Conservation (phyloP, 2,113 vertebrate species). For the Guaruba guarouba region DNA sequence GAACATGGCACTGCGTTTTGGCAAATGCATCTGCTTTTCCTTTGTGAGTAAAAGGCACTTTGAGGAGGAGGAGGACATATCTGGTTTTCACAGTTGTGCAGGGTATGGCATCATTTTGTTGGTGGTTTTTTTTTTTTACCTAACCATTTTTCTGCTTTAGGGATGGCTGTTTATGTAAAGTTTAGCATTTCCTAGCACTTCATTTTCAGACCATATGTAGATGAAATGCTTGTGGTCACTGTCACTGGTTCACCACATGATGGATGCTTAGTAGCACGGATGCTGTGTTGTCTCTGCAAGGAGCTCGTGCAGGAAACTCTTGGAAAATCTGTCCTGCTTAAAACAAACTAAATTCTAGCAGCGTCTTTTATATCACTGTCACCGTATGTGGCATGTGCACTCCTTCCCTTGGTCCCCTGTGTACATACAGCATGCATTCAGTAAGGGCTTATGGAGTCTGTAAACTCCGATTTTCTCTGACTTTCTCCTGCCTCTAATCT, state of each 20-base stretch:
- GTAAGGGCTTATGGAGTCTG: not conserved
- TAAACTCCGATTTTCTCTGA: not conserved
- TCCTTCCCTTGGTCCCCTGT: not conserved
- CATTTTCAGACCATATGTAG: not conserved
- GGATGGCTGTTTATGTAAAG: not conserved
- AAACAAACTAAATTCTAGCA: not conserved
- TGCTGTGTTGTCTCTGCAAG: not conserved
- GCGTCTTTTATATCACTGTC: not conserved
- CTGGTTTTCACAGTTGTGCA: not conserved
- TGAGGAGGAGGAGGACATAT: not conserved
- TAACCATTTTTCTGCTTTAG: not conserved
- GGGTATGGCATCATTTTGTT: not conserved
- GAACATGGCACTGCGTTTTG: not conserved
- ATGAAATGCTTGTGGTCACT: constrained; percentile 13
- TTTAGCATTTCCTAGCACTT: not conserved
- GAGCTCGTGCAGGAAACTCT: not conserved
- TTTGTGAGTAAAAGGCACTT: not conserved
- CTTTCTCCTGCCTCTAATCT: not conserved
- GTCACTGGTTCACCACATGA: not conserved
- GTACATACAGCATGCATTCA: not conserved
- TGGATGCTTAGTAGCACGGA: not conserved
- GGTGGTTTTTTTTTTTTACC: not conserved
- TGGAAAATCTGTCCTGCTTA: not conserved
- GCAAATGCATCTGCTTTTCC: not conserved
- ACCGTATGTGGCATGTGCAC: not conserved